Percentiles rank a stretch among this genome's conserved stretches.
Evolutionary conservation across 2,797 vertebrate genomes (phyloP).

Genomic region (Pagetopsis macropterus): DNA sequence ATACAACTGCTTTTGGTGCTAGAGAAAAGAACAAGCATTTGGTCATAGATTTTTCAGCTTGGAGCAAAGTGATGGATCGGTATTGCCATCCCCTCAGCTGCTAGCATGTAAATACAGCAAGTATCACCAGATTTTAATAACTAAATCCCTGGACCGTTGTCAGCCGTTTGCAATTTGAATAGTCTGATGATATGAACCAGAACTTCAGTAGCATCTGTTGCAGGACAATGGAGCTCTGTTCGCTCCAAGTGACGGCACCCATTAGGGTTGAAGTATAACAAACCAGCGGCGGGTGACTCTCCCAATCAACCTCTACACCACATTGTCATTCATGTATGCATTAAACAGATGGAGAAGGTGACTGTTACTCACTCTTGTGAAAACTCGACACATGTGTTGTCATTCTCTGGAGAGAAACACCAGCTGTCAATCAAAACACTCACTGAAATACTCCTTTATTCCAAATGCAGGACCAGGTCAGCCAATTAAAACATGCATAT

Average conservation of each 20-base stretch:
- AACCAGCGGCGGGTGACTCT: constrained; percentile 43
- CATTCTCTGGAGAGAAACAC: constrained; percentile 53
- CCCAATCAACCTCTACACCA: constrained; percentile 47
- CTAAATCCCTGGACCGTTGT: constrained; percentile 28
- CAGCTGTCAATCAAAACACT: constrained; percentile 60
- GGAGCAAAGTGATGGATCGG: not conserved
- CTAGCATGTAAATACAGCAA: constrained; percentile 5
- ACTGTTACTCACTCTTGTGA: constrained; percentile 25
- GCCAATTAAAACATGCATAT: constrained; percentile 83
- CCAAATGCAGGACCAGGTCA: constrained; percentile 80
- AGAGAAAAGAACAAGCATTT: too few relatives aligned
- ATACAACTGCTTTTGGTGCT: too few relatives aligned
- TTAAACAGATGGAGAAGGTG: constrained; percentile 67
- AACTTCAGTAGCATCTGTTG: constrained; percentile 31
- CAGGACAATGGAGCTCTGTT: constrained; percentile 44
- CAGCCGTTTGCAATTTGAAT: constrained; percentile 37
- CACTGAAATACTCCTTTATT: constrained; percentile 84
- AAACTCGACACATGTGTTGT: constrained; percentile 19
- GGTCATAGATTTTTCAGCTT: not conserved
- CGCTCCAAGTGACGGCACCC: constrained; percentile 33
- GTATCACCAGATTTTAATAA: constrained; percentile 49
- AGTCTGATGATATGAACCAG: constrained; percentile 51
- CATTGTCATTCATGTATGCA: constrained; percentile 69
- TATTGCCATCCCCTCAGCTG: not conserved
- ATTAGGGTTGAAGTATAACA: constrained; percentile 38